Percentiles rank a stretch among this genome's conserved stretches.
These are phyloP conservation scores for Lysandra bellargus DNA, from an alignment of 2,888 invertebrate genomes.

Conservation along the genomic window DNA sequence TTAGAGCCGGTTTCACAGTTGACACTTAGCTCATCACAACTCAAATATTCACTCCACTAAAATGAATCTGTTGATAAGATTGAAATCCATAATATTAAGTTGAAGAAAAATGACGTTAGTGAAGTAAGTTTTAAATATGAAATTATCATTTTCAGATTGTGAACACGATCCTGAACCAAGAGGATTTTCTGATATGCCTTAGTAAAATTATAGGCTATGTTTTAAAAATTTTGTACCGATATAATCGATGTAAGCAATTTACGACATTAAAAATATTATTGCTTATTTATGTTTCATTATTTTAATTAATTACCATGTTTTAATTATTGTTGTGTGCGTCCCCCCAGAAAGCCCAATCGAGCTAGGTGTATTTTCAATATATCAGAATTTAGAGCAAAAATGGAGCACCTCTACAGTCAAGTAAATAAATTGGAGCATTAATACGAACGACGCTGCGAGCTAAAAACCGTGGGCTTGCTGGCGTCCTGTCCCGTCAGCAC, in stretches of 20 bases:
- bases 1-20: constrained; percentile 67
- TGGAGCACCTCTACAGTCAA: too few relatives aligned
- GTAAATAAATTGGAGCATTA: too few relatives aligned
- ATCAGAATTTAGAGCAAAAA: too few relatives aligned
- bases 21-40: constrained; percentile 46
- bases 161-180: constrained; percentile 43
- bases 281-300: constrained; percentile 23
- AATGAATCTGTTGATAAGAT: background rate
- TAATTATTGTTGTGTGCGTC: too few relatives aligned
- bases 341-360: too few relatives aligned
- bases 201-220: constrained; percentile 24
- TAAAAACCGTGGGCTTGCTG: too few relatives aligned
- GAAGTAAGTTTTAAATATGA: background rate
- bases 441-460: too few relatives aligned
- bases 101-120: background rate
- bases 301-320: background rate
- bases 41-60: background rate
- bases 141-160: constrained; percentile 46
- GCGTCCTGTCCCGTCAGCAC: too few relatives aligned
- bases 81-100: background rate
- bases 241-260: constrained; percentile 39
- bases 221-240: constrained; percentile 20
- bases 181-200: constrained; percentile 41
- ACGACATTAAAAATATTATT: constrained; percentile 40
- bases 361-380: too few relatives aligned